Conservation (phyloP, 37 sponge, comb jelly and placozoan species). For the Bolinopsis microptera region DNA sequence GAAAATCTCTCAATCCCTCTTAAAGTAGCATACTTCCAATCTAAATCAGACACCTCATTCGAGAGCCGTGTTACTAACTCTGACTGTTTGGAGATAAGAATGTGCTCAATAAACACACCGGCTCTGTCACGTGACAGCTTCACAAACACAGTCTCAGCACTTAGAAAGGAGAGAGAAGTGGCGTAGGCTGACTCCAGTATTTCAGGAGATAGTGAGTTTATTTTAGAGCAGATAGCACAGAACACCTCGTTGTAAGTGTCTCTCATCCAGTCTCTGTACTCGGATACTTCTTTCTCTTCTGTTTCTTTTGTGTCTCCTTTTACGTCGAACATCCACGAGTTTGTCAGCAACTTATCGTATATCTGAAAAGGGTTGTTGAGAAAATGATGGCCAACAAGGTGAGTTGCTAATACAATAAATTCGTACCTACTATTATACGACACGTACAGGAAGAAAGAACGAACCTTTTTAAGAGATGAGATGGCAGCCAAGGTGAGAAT, state of each 20-base stretch:
- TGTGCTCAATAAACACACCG: neutral
- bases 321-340: constrained; percentile 21
- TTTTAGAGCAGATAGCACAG: neutral
- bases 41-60: constrained; percentile 34
- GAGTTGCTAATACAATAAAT: too few species aligned
- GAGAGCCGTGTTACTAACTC: neutral
- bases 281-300: neutral
- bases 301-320: neutral
- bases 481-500: neutral
- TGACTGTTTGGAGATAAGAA: neutral
- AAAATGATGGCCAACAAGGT: too few species aligned
- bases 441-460: too few species aligned
- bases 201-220: neutral
- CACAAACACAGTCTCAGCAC: constrained; percentile 49
- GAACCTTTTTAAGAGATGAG: constrained; percentile 31
- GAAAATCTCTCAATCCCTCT: constrained; percentile 7
- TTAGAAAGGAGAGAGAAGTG: constrained; percentile 4
- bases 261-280: constrained; percentile 36
- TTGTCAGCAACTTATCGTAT: constrained; percentile 3
- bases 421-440: too few species aligned
- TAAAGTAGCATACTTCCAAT: constrained; percentile 51
- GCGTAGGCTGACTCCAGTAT: neutral
- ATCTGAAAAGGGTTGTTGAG: neutral
- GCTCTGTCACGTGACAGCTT: constrained; percentile 14
- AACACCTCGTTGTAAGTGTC: constrained; percentile 38